These are phyloP conservation scores for Dolomedes plantarius DNA, from an alignment of 2,888 invertebrate genomes.

Conservation along the genomic window DNA sequence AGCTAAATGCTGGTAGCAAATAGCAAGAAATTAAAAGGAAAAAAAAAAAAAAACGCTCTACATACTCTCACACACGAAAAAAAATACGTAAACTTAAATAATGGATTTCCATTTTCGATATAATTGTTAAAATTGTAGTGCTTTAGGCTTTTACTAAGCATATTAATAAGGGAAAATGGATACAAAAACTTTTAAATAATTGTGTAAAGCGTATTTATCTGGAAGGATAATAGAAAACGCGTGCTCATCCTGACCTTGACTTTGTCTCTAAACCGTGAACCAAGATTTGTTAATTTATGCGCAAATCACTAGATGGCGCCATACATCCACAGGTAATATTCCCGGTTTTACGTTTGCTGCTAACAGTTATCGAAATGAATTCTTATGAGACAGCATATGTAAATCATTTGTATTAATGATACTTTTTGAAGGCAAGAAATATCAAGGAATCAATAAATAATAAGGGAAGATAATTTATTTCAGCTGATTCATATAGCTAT, in stretches of 20 bases:
- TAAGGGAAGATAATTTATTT: conserved; percentile 3
- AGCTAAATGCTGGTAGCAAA: no score
- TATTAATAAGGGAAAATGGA: no score
- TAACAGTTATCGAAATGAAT: conserved; percentile 1
- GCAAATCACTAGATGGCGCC: background rate
- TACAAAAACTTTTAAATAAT: no score
- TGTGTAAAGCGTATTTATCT: no score
- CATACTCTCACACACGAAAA: no score
- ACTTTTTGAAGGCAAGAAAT: background rate
- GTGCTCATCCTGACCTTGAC: background rate
- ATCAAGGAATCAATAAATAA: conserved; percentile 13
- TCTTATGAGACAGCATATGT: conserved; percentile 1
- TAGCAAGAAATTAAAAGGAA: no score
- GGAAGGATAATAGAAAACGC: no score
- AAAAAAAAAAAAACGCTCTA: no score
- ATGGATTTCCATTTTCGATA: no score
- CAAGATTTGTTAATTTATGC: background rate
- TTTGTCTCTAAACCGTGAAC: background rate
- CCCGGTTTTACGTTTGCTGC: background rate
- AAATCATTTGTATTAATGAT: conserved; percentile 12
- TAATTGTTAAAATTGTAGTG: no score
- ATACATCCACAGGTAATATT: background rate
- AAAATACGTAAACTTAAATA: no score
- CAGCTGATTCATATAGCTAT: background rate
- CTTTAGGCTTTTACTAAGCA: no score